Evolutionary conservation across 1,140 invertebrate species (phyloP).

Genomic region (Spodoptera litura): DNA sequence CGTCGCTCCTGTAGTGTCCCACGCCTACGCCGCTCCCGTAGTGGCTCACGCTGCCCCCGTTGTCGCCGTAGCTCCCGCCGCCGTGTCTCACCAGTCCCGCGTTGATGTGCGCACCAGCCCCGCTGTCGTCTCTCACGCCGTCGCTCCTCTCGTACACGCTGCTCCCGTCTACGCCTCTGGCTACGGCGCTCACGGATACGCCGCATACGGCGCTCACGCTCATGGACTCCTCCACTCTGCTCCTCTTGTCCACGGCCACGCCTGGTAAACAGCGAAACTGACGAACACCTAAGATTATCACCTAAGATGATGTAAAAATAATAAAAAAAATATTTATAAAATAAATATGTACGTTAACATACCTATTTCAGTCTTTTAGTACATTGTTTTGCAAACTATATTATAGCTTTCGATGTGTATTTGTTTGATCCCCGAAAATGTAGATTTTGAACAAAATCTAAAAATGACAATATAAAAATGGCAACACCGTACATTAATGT

Average conservation of each 20-base stretch:
- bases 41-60: slow-evolving; percentile 57
- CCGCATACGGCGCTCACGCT: slow-evolving; percentile 58
- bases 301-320: slow-evolving; percentile 55
- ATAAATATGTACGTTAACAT: slow-evolving; percentile 47
- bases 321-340: slow-evolving; percentile 58
- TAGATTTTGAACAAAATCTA: too few relatives aligned
- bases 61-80: slow-evolving; percentile 62
- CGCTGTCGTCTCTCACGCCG: slow-evolving; percentile 60
- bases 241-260: slow-evolving; percentile 56
- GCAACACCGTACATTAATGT: too few relatives aligned
- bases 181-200: slow-evolving; percentile 52
- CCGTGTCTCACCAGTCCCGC: slow-evolving; percentile 81
- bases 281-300: slow-evolving; percentile 69
- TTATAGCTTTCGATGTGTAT: too few relatives aligned
- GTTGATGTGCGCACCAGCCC: slow-evolving; percentile 70
- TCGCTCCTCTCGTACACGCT: slow-evolving; percentile 51
- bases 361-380: slow-evolving; percentile 11
- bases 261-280: slow-evolving; percentile 70
- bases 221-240: slow-evolving; percentile 56
- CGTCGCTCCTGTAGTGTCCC: slow-evolving; percentile 57
- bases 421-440: too few relatives aligned
- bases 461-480: too few relatives aligned
- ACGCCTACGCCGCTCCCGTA: slow-evolving; percentile 60
- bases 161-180: slow-evolving; percentile 57
- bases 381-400: not conserved